Base-by-base conservation (phyloP, 2,797 vertebrate species). In the Sebastes minor region DNA sequence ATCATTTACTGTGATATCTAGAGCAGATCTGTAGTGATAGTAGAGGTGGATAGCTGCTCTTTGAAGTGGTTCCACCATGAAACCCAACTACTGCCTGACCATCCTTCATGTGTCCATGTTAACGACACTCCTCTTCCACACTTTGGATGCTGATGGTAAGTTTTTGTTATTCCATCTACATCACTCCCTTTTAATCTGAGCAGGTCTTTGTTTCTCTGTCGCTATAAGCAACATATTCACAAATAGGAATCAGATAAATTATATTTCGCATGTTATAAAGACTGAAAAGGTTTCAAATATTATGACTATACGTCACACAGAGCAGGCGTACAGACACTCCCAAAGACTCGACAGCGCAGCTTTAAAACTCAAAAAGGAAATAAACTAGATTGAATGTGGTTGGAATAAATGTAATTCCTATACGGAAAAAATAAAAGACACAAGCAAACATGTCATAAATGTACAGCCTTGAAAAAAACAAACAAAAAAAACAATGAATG, bases 101-200 rank as follows among this genome's bases (percentile, higher is more conserved):
- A 2, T 62, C 22, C n/a, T 85, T 12, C n/a, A 33, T 13, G 25
- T 82, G 53, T 65, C 56, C 13, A n/a, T 88, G 62, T 25, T 75
- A 8, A 6, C 14, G 0, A 2, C n/a, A 1, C 35, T 71, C 1
- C 8, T 46, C 1, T 46, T 78, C 30, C 9, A 49, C 33, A 4
- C 20, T 42, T 1, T 32, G 59, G 64, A 72, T 8, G 76, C 65
- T 30, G 0, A 69, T 0, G 13, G 85, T 92, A 85, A 91, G 84
- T 90, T 38, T n/a, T 11, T 71, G 2, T 59, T 64, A 22, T 69
- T 77, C 3, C n/a, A 3, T 73, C 10, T 52, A 8, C 16, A 8
- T 55, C 3, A 0, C 3, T 32, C 5, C 2, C 1, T 64, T n/a
- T 72, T 8, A 42, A 0, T 32, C 13, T 27, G 27, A 60, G 1